phyloP scores from a whole-genome alignment of 2,113 vertebrate genomes.

The Sula dactylatra region DNA sequence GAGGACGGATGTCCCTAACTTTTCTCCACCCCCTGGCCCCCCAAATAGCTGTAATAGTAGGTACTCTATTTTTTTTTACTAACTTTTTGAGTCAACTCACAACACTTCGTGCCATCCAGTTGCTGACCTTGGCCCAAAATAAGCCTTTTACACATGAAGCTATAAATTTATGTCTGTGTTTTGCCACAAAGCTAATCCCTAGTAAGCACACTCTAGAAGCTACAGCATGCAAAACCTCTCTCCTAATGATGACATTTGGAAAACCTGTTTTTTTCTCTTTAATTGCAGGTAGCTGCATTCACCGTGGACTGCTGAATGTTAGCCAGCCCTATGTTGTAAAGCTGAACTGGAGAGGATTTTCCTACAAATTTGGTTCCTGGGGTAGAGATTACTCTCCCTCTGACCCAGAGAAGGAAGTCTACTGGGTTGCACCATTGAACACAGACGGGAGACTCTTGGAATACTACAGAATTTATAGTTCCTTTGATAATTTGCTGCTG shows the following conservation, averaged over 20 bases:
- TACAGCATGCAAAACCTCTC: not conserved
- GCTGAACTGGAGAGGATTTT: constrained; percentile 80
- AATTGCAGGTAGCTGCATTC: constrained; percentile 70
- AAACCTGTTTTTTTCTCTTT: constrained; percentile 14
- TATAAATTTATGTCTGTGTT: not conserved
- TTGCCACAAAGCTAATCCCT: not conserved
- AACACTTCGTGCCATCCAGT: not conserved
- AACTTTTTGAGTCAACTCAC: not conserved
- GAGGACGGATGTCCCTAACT: not conserved
- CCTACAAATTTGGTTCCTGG: constrained; percentile 83
- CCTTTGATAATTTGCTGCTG: constrained; percentile 79
- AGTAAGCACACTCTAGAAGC: not conserved
- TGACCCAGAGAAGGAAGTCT: constrained; percentile 51
- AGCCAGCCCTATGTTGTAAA: constrained; percentile 80
- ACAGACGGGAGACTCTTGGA: constrained; percentile 56
- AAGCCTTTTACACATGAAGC: not conserved
- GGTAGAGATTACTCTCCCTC: constrained; percentile 75
- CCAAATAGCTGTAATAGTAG: not conserved
- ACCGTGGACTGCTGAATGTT: constrained; percentile 72
- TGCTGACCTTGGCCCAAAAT: not conserved
- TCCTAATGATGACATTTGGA: not conserved
- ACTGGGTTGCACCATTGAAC: constrained; percentile 83
- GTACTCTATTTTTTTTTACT: not conserved
- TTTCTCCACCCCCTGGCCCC: not conserved
- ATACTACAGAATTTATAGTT: constrained; percentile 72